These are phyloP conservation scores for Lophochroa leadbeateri DNA, from an alignment of 2,113 vertebrate genomes.

Conservation along the genomic window DNA sequence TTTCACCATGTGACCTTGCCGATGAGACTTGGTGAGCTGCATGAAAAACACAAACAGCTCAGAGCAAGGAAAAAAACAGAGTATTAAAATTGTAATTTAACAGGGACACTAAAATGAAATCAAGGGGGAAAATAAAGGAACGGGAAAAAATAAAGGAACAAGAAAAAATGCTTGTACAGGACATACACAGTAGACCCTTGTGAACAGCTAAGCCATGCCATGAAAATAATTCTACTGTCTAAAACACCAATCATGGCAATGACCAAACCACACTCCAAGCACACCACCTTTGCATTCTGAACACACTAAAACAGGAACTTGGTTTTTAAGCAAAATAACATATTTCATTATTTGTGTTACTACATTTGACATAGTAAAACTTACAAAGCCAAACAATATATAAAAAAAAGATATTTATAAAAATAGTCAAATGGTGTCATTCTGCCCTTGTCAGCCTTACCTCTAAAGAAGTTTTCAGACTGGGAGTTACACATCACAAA, in stretches of 20 bases:
- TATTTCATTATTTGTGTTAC: not conserved
- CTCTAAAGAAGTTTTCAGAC: not conserved
- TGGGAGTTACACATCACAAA: not conserved
- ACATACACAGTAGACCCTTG: not conserved
- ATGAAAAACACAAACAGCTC: not conserved
- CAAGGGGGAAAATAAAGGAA: not conserved
- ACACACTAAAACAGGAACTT: rapidly evolving
- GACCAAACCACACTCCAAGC: not conserved
- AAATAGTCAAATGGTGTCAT: not conserved
- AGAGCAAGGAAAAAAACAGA: not conserved
- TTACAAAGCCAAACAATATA: not conserved
- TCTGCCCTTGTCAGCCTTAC: not conserved
- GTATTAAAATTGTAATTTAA: not conserved
- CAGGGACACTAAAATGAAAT: not conserved
- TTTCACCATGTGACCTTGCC: constrained; percentile 99
- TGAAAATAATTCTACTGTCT: not conserved
- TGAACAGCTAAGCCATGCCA: not conserved
- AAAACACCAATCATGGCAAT: not conserved
- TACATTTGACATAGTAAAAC: not conserved
- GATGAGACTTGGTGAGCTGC: constrained; percentile 96
- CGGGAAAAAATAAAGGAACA: not conserved
- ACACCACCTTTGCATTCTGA: not conserved
- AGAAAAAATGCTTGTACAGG: not conserved
- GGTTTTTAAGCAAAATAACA: not conserved
- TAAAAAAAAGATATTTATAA: not conserved